Evolutionary conservation across 1,140 invertebrate species (phyloP), one percentile per base, ranked within the genome.

Genomic region (Drosophila pandora): DNA sequence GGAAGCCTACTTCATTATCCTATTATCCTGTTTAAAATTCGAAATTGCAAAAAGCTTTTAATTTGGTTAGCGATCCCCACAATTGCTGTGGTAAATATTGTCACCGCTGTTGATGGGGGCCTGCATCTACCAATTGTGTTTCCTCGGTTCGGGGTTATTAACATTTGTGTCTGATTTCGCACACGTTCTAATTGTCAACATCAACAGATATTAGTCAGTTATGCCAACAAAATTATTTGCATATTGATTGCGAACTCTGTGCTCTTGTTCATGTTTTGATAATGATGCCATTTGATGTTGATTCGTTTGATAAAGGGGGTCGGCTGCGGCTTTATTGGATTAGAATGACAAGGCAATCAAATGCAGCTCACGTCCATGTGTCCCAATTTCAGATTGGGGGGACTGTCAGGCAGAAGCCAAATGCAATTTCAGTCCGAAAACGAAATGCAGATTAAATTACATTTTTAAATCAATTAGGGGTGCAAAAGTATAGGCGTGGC

Each of bases 401-500:
- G 13, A 13, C 17, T 41, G n/a, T 6, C 6, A 43, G 17, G 13
- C 41, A 60, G 54, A 39, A 58, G 55, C 60, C 72, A 54, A 55
- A 43, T 22, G 59, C 45, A 67, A 67, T 67, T 53, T 21, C 12
- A n/a, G 28, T 45, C 41, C 55, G 37, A 32, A 72, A 65, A 55
- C 70, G 39, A 64, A 83, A 72, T 76, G 78, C 63, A 65, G 71
- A 79, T 83, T 63, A 49, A 79, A 83, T 83, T 84, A 63, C 61
- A 67, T 71, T 62, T 79, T 71, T 59, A 49, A 84, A 76, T 83
- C 79, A 83, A 83, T 83, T 83, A 83, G 68, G 75, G 65, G 70
- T 55, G 53, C 23, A 43, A 71, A 61, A 63, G 45, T 12, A 39
- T 47, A 39, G 74, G 79, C 75, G 64, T 64, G 57, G 21, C 64